Conservation (phyloP, 2,888 invertebrate genomes). For the Nemapogon koenigi region DNA sequence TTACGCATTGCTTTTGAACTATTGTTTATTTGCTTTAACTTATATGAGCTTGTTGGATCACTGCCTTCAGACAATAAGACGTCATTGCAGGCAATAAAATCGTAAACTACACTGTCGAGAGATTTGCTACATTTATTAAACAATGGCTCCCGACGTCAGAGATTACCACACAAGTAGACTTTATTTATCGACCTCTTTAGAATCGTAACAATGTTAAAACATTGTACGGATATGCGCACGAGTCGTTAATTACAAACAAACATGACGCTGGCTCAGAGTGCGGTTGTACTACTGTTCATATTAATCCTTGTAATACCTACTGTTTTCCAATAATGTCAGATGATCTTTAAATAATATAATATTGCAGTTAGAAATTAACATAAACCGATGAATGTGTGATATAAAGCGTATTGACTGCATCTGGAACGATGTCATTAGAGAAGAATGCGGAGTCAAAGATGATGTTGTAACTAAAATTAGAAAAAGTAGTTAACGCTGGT, state of each 20-base stretch:
- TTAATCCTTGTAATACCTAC: too few relatives aligned
- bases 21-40: constrained; percentile 3
- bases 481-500: too few relatives aligned
- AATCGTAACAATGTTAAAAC: not conserved
- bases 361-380: too few relatives aligned
- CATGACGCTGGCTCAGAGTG: constrained; percentile 33
- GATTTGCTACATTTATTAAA: constrained; percentile 5
- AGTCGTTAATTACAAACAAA: constrained; percentile 57
- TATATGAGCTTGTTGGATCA: constrained; percentile 3
- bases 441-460: too few relatives aligned
- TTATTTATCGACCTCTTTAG: constrained; percentile 36
- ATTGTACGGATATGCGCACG: constrained; percentile 27
- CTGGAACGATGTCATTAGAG: too few relatives aligned
- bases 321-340: too few relatives aligned
- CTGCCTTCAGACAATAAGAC: constrained; percentile 6
- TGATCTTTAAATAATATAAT: too few relatives aligned
- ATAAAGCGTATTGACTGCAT: too few relatives aligned
- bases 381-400: too few relatives aligned
- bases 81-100: constrained; percentile 7
- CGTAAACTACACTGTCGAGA: not conserved
- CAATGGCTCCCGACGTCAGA: constrained; percentile 6
- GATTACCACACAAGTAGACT: constrained; percentile 42
- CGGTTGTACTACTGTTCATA: too few relatives aligned
- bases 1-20: not conserved
- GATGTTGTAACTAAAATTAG: too few relatives aligned